Conservation (phyloP, 2,113 vertebrate genomes). For the Phrynocephalus versicolor region DNA sequence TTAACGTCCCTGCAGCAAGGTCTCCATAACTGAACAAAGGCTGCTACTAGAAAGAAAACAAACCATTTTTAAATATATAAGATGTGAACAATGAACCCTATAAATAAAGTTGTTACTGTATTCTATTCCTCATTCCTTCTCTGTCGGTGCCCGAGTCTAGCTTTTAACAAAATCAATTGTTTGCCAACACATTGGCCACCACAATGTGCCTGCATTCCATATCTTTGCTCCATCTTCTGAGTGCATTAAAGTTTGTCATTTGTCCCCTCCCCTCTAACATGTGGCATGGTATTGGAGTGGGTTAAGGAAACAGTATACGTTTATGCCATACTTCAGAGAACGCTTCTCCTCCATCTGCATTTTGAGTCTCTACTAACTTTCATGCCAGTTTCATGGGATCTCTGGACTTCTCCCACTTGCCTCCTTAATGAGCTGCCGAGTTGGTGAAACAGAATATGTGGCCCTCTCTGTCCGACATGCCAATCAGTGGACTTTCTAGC, state of each 20-base stretch:
- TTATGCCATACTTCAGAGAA: constrained; percentile 1
- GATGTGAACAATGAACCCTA: not conserved
- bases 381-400: not conserved
- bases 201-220: not conserved
- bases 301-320: too few species aligned
- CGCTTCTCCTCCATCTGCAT: constrained; percentile 25
- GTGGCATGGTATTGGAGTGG: not conserved
- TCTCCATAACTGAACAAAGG: not conserved
- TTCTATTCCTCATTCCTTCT: not conserved
- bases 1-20: not conserved
- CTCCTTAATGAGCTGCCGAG: constrained; percentile 26
- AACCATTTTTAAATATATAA: too few species aligned
- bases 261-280: not conserved
- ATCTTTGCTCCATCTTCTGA: not conserved
- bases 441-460: not conserved
- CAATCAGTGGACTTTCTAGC: not conserved
- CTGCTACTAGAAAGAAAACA: rapidly evolving
- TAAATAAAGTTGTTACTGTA: not conserved
- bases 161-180: not conserved
- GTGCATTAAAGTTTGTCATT: not conserved
- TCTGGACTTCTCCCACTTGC: constrained; percentile 34
- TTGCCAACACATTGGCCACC: not conserved
- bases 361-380: constrained; percentile 15
- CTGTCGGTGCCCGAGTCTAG: not conserved
- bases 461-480: not conserved